Evolutionary conservation across 1,140 invertebrate species (phyloP).

Genomic region (Drosophila pachea): DNA sequence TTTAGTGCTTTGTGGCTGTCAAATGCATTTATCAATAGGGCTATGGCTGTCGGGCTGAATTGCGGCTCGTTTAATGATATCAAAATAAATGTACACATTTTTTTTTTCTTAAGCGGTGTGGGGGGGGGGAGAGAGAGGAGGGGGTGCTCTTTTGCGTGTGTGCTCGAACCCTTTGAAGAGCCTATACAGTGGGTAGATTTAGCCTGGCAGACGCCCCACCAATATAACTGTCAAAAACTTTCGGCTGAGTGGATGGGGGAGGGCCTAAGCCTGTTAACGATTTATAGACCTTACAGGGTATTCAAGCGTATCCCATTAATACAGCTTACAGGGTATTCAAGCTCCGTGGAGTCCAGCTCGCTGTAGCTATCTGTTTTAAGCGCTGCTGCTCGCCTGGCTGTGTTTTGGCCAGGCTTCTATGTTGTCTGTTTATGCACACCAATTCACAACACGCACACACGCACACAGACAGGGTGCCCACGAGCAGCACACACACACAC

Average conservation of each 20-base stretch:
- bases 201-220: no score
- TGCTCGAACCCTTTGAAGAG: not conserved
- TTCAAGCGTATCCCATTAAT: no score
- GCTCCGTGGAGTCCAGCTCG: not conserved
- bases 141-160: not conserved
- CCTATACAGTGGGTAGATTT: no score
- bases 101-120: constrained; percentile 14
- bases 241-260: no score
- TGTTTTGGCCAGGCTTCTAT: constrained; percentile 7
- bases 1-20: constrained; percentile 7
- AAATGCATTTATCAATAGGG: constrained; percentile 11
- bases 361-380: not conserved
- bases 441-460: constrained; percentile 8
- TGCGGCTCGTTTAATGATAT: constrained; percentile 19
- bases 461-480: not conserved
- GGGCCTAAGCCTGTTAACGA: no score
- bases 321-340: not conserved
- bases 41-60: no score
- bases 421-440: constrained; percentile 17
- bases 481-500: constrained; percentile 6
- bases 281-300: no score
- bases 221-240: no score
- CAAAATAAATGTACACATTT: constrained; percentile 29
- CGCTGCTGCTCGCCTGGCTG: not conserved
- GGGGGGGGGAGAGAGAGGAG: not conserved